Evolutionary conservation across 2,888 invertebrate genomes (phyloP).

Genomic region (Polymixis flavicincta): DNA sequence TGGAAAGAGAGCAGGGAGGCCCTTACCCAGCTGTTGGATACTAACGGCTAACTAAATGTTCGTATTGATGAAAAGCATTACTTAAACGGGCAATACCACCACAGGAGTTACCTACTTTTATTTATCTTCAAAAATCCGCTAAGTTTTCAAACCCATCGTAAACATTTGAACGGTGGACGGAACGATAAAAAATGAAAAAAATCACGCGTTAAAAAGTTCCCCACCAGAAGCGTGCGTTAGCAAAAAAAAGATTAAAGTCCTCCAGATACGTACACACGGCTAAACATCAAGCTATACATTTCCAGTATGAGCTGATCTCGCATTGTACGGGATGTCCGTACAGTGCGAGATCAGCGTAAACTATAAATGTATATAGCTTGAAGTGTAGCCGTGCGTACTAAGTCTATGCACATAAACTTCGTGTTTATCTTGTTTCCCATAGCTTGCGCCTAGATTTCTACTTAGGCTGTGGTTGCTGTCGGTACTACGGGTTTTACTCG

Average conservation of each 20-base stretch:
- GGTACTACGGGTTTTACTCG: constrained; percentile 30
- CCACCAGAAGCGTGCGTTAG: constrained; percentile 24
- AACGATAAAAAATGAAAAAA: constrained; percentile 20
- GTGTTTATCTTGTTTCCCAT: constrained; percentile 58
- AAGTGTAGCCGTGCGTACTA: too few relatives aligned
- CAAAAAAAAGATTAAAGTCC: constrained; percentile 48
- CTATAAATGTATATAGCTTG: too few relatives aligned
- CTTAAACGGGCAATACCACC: too few relatives aligned
- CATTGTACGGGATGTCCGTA: too few relatives aligned
- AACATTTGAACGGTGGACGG: constrained; percentile 6
- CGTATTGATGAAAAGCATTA: not conserved
- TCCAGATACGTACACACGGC: constrained; percentile 21
- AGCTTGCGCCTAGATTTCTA: constrained; percentile 54
- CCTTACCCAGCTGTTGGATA: too few relatives aligned
- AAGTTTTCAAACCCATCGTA: not conserved
- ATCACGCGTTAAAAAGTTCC: constrained; percentile 27
- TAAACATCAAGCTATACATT: too few relatives aligned
- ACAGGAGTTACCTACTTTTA: constrained; percentile 15
- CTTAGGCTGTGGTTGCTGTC: constrained; percentile 46
- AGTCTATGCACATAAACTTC: constrained; percentile 58
- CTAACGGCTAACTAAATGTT: too few relatives aligned
- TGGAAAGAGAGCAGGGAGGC: too few relatives aligned
- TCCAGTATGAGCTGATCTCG: too few relatives aligned
- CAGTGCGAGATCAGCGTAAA: too few relatives aligned
- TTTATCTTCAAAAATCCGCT: constrained; percentile 33